Base-by-base conservation (phyloP, 2,888 invertebrate species). In the Parascotia fuliginaria region DNA sequence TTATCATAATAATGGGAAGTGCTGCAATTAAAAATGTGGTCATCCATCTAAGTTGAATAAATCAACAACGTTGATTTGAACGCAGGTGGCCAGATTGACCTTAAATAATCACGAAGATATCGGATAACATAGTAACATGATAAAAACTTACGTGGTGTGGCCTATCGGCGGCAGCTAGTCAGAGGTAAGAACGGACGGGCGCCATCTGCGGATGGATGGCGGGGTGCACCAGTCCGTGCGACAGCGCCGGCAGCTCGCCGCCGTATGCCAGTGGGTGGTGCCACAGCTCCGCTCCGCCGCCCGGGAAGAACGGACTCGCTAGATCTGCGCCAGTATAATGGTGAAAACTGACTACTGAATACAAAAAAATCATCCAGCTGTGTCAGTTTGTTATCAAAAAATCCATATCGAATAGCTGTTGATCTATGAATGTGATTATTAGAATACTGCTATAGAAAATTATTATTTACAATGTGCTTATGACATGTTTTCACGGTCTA, bases 121-220 rank as follows among this genome's bases (percentile, higher is more conserved):
- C 19, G 2, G 9, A 36, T 7, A 39, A 6, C n/a, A 40, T 24
- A 11, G 3, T 16, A n/a, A n/a, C n/a, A 16, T 74, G 94, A 15
- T 24, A 16, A 6, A 6, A 39, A 39, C 95, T 84, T 90, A 95
- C 93, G 94, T 93, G 88, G 94, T 95, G 92, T 90, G 92, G 92
- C 91, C 94, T 94, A 94, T 96, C 95, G 94, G 95, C 95, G 94
- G 95, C 95, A 96, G 97, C 96, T 97, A 97, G 97, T 97, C 97
- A 97, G 96, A 97, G 97, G 95, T 97, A 97, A 93, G 97, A 97
- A 93, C 97, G 97, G 92, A 98, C 98, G 90, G 98, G 98, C 93
- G 98, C 97, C 92, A 92, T 91, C 96, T 98, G 98, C 91, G 98
- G 97, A 94, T 98, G 98, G 93, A 98, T 96, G 92, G 98, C 98